phyloP scores from a whole-genome alignment of 1,140 invertebrate species.

The Eubasilissa regina region DNA sequence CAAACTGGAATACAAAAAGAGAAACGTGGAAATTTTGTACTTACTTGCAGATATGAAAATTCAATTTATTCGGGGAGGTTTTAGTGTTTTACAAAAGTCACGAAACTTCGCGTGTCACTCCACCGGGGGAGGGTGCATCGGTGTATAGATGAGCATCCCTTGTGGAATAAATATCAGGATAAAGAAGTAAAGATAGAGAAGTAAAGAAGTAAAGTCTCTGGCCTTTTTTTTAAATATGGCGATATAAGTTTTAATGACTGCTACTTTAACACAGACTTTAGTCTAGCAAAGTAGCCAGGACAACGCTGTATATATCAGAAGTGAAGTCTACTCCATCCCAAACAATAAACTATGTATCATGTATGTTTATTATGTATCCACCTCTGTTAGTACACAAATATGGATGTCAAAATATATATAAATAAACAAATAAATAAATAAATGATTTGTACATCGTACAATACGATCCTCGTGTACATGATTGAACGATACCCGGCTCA shows the following conservation, averaged over 20 bases:
- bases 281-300: no score
- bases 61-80: slow-evolving; percentile 1
- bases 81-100: slow-evolving; percentile 21
- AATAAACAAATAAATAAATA: no score
- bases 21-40: not conserved
- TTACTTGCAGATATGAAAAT: not conserved
- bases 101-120: slow-evolving; percentile 5
- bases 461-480: not conserved
- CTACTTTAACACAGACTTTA: no score
- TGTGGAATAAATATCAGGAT: not conserved
- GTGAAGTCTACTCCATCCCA: no score
- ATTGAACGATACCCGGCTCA: not conserved
- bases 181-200: not conserved
- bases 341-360: no score
- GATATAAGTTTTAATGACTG: not conserved
- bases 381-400: no score
- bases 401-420: no score
- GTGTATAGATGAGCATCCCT: not conserved
- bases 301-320: no score
- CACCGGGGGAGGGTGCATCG: not conserved
- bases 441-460: not conserved
- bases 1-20: not conserved
- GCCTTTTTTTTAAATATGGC: not conserved
- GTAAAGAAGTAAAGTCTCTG: not conserved
- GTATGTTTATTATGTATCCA: no score